Conservation (phyloP, 2,113 vertebrate genomes). For the Ginglymostoma cirratum region DNA sequence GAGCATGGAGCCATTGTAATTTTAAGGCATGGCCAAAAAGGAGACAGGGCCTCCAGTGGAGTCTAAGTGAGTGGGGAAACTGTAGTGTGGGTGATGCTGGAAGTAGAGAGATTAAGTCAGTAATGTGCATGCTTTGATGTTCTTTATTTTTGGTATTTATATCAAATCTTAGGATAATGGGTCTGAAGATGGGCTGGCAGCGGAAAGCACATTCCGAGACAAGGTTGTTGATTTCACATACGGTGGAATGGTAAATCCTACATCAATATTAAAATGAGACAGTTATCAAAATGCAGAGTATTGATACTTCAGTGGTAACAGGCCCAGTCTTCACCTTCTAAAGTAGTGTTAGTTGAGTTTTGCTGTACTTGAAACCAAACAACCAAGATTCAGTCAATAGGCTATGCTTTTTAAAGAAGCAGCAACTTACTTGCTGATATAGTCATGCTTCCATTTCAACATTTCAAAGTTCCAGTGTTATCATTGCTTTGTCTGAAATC, state of each 20-base stretch:
- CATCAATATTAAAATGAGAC: not conserved
- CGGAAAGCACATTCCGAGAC: too few relatives aligned
- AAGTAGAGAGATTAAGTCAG: not conserved
- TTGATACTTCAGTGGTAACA: not conserved
- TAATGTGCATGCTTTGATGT: not conserved
- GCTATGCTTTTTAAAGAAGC: not conserved
- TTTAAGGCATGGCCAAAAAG: not conserved
- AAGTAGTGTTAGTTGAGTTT: not conserved
- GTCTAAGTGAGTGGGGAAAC: not conserved
- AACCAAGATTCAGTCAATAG: not conserved
- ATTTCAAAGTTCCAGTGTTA: not conserved
- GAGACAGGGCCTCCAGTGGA: not conserved
- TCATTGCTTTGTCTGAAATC: slow-evolving; percentile 2
- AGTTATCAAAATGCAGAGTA: not conserved
- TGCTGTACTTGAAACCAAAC: not conserved
- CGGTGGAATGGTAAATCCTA: not conserved
- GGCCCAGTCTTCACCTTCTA: not conserved
- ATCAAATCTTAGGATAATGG: not conserved
- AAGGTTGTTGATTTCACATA: not conserved
- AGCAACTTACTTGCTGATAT: not conserved
- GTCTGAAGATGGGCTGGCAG: not conserved
- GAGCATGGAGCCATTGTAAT: not conserved
- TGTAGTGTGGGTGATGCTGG: not conserved
- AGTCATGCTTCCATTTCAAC: not conserved
- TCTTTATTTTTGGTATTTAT: not conserved